A percentile compares a stretch with the other conserved stretches of the same genome.
phyloP scores from a whole-genome alignment of 2,888 invertebrate species.

The Microctonus aethiopoides region DNA sequence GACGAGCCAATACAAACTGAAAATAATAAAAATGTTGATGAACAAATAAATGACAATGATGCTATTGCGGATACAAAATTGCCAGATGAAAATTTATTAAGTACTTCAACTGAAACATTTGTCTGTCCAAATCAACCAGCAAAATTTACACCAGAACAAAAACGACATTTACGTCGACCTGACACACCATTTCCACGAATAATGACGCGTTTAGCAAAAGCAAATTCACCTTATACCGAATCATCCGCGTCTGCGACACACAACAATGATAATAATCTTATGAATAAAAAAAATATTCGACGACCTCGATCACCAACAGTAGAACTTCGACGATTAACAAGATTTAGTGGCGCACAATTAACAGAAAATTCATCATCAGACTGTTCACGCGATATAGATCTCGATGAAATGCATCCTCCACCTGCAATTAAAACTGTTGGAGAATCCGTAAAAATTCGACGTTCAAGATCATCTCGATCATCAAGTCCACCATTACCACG shows the following conservation, averaged over 20 bases:
- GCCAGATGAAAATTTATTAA: too few relatives aligned
- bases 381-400: constrained; percentile 1
- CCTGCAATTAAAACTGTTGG: background rate
- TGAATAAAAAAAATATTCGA: background rate
- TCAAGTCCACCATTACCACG: constrained; percentile 24
- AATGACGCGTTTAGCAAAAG: constrained; percentile 32
- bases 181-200: constrained; percentile 55
- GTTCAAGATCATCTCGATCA: background rate
- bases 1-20: background rate
- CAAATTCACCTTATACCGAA: constrained; percentile 4
- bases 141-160: constrained; percentile 21
- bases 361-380: constrained; percentile 8
- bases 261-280: constrained; percentile 30
- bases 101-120: background rate
- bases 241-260: constrained; percentile 28
- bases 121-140: background rate
- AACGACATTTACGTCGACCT: constrained; percentile 44
- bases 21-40: constrained; percentile 8
- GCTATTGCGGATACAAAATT: background rate
- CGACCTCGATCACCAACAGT: background rate
- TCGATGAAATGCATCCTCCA: too few relatives aligned
- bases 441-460: constrained; percentile 11
- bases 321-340: constrained; percentile 29
- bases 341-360: constrained; percentile 15
- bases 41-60: constrained; percentile 16